Percentiles rank a stretch among this genome's conserved stretches.
Evolutionary conservation across 2,888 invertebrate species (phyloP).

Genomic region (Kryphioiulus occultus): DNA sequence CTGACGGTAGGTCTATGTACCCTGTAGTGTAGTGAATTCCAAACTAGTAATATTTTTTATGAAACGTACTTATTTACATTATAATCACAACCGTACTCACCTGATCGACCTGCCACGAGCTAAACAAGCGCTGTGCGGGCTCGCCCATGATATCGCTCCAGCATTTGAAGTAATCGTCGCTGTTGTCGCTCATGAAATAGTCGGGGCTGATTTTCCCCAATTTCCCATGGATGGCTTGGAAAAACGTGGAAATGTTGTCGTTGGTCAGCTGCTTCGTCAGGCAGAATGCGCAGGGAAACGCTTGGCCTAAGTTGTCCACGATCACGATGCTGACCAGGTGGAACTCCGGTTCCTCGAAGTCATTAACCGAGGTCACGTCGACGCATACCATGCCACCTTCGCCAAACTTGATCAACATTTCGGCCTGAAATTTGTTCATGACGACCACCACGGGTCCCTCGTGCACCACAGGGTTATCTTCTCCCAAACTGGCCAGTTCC

Average conservation of each 20-base stretch:
- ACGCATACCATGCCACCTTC: slow-evolving; percentile 29
- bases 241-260: neutral
- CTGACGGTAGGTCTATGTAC: too few species aligned
- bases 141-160: slow-evolving; percentile 32
- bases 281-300: slow-evolving; percentile 41
- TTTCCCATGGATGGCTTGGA: neutral
- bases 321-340: neutral
- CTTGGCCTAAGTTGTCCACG: neutral
- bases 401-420: neutral
- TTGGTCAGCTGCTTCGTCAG: neutral
- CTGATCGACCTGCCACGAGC: slow-evolving; percentile 42
- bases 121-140: neutral
- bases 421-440: neutral
- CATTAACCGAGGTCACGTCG: neutral
- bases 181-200: neutral
- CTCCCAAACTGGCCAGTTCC: neutral
- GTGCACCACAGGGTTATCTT: slow-evolving; percentile 9
- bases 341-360: neutral
- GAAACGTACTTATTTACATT: too few species aligned
- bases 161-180: neutral
- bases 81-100: too few species aligned
- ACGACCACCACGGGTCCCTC: neutral
- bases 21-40: too few species aligned
- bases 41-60: too few species aligned
- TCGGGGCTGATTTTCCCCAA: neutral